These are phyloP conservation scores for Smutsia temminckii DNA, from an alignment of 2,797 vertebrate species.

Conservation along the genomic window DNA sequence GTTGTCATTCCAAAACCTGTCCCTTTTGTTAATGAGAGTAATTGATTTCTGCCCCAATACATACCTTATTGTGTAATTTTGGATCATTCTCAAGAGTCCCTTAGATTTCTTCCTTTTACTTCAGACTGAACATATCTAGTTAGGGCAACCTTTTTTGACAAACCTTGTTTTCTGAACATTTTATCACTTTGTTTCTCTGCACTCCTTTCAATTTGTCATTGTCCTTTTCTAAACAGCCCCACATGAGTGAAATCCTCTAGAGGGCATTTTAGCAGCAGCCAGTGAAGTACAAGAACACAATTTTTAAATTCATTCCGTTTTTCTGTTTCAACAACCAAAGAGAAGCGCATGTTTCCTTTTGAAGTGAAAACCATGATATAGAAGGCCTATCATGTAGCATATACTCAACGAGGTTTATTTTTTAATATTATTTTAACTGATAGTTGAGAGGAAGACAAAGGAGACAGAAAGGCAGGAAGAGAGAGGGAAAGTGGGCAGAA, in stretches of 20 bases:
- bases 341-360: background rate
- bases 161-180: conserved; percentile 57
- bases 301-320: background rate
- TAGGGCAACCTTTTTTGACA: conserved; percentile 55
- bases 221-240: background rate
- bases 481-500: background rate
- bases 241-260: background rate
- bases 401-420: background rate
- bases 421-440: background rate
- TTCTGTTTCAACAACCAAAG: background rate
- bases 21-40: conserved; percentile 61
- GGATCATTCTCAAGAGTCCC: background rate
- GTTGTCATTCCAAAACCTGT: background rate
- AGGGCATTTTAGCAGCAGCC: background rate
- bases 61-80: background rate
- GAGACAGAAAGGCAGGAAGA: background rate
- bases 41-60: conserved; percentile 1
- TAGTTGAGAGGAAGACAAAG: background rate
- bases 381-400: background rate
- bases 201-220: conserved; percentile 63
- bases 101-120: conserved; percentile 47
- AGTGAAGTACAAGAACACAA: background rate
- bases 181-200: conserved; percentile 9
- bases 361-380: background rate
- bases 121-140: background rate